Conservation (phyloP, 2,888 invertebrate genomes). For the Psylliodes chrysocephalus region DNA sequence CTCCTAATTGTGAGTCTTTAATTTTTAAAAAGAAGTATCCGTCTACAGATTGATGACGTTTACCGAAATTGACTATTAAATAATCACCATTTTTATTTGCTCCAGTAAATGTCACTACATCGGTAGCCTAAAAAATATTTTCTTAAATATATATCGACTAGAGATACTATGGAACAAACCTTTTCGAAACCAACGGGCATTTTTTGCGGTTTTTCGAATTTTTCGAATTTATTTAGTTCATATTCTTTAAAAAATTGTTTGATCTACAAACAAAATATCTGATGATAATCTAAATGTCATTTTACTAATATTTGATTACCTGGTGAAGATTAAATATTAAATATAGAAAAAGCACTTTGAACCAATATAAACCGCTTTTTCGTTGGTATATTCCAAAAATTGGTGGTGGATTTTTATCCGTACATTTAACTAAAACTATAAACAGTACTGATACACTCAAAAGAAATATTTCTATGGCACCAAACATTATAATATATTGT, state of each 20-base stretch:
- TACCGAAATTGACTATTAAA: conserved; percentile 70
- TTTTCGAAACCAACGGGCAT: conserved; percentile 65
- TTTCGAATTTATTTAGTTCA: conserved; percentile 43
- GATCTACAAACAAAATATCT: conserved; percentile 20
- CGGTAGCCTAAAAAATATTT: conserved; percentile 79
- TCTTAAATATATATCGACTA: too few species aligned
- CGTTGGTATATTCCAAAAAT: conserved; percentile 66
- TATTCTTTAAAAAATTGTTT: conserved; percentile 27
- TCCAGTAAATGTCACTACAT: conserved; percentile 68
- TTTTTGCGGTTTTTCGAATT: conserved; percentile 69
- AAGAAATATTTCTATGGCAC: conserved; percentile 27
- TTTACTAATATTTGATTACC: too few species aligned
- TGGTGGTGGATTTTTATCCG: conserved; percentile 46
- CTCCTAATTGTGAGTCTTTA: conserved; percentile 69
- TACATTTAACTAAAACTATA: conserved; percentile 33
- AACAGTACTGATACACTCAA: conserved; percentile 26
- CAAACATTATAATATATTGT: conserved; percentile 36
- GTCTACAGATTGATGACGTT: conserved; percentile 70
- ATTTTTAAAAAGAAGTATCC: conserved; percentile 69
- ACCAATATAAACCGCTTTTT: conserved; percentile 65
- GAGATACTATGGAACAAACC: too few species aligned
- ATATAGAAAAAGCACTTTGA: conserved; percentile 67
- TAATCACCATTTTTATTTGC: conserved; percentile 70
- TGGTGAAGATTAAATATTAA: conserved; percentile 62
- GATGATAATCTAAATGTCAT: too few species aligned